Evolutionary conservation across 1,140 invertebrate species (phyloP), one percentile per base, ranked within the genome.

Genomic region (Orussus abietinus): DNA sequence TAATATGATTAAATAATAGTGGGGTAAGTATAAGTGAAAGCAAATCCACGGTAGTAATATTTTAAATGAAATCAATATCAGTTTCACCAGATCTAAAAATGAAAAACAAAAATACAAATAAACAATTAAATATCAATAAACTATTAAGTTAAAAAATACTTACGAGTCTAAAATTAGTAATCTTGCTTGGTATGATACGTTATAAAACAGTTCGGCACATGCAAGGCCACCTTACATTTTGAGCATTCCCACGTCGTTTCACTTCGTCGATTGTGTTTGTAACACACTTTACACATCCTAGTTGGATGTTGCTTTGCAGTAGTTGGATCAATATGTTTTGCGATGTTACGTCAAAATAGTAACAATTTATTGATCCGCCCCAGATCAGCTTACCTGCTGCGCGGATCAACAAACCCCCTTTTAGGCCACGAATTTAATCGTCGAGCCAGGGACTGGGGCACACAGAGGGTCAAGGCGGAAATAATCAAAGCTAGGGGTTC

Each of bases 221-320:
- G 22, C n/a, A 25, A 25, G n/a, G 22, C 22, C n/a, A 25, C 22
- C n/a, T 25, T n/a, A 25, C 22, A 25, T 25, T 25, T 25, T n/a
- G 22, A 6, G n/a, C 22, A 25, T n/a, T 25, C 22, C 22, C 22
- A 25, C 22, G 6, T 25, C 22, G 22, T 25, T 25, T 25, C 22
- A n/a, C 22, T 25, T 25, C 22, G 22, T 25, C 6, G 6, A 7
- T 25, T 25, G n/a, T 25, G 22, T n/a, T 25, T 25, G n/a, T 25
- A 25, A 25, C 22, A 25, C 6, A 25, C 22, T 25, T 25, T 25
- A n/a, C 22, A 25, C 22, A 25, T 25, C 22, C 22, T 25, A 7
- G 22, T 25, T 25, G 22, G 22, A n/a, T 25, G 22, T n/a, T 25
- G 6, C n/a, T 25, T 25, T 25, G 6, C 6, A 25, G 22, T n/a